Evolutionary conservation across 2,888 invertebrate species (phyloP).

Genomic region (Parnassius apollo): DNA sequence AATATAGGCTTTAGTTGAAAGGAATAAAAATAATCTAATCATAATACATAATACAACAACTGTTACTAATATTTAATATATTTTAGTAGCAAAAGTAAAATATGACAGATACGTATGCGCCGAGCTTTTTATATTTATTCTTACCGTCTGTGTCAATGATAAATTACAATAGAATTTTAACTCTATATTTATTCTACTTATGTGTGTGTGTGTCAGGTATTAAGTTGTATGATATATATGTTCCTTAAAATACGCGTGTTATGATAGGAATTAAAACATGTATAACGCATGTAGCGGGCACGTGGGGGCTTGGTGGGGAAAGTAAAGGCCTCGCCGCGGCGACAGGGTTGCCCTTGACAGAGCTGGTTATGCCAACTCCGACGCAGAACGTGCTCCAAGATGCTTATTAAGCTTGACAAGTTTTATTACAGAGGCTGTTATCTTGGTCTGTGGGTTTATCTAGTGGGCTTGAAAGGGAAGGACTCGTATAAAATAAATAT

Average conservation of each 20-base stretch:
- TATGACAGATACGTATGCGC: no score
- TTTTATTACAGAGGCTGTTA: not conserved
- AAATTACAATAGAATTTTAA: no score
- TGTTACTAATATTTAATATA: no score
- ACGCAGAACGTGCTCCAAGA: constrained; percentile 5
- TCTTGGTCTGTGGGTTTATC: constrained; percentile 6
- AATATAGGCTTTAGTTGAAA: no score
- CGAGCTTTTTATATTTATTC: no score
- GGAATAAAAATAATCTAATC: no score
- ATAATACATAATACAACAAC: no score
- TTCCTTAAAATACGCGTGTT: constrained; percentile 1
- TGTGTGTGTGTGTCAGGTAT: not conserved
- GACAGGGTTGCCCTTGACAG: constrained; percentile 74
- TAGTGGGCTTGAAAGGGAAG: constrained; percentile 2
- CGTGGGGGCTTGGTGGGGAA: constrained; percentile 48
- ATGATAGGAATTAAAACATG: constrained; percentile 14
- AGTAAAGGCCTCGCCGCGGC: constrained; percentile 68
- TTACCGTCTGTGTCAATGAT: no score
- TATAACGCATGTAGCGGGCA: constrained; percentile 14
- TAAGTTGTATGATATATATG: not conserved
- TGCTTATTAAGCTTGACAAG: constrained; percentile 1
- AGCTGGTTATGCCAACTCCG: constrained; percentile 49
- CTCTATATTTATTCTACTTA: no score
- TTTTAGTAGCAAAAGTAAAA: no score
- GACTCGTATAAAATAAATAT: no score